phyloP scores from a whole-genome alignment of 2,888 invertebrate genomes.

The Calameuta pallipes region DNA sequence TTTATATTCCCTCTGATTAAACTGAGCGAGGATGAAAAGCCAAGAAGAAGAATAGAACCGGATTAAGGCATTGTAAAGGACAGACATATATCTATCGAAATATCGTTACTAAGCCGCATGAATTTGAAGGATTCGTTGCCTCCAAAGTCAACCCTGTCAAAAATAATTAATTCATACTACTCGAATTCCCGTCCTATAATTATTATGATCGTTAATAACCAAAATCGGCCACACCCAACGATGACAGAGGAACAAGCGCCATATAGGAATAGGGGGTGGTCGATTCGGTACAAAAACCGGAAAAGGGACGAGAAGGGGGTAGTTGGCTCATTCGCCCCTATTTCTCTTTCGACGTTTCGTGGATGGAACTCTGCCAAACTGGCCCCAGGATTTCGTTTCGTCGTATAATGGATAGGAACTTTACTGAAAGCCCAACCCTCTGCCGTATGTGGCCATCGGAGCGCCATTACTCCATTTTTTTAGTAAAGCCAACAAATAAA shows the following conservation, averaged over 20 bases:
- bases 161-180: conserved; percentile 2
- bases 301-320: not conserved
- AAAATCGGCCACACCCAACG: not conserved
- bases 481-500: not conserved
- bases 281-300: not conserved
- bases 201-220: conserved; percentile 1
- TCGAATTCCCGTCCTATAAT: not conserved
- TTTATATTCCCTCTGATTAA: no score
- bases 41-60: no score
- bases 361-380: conserved; percentile 2
- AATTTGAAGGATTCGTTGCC: not conserved
- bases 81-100: not conserved
- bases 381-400: conserved; percentile 3
- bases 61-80: no score
- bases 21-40: no score
- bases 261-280: not conserved
- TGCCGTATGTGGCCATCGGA: not conserved
- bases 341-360: conserved; percentile 2
- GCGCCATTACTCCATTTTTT: not conserved
- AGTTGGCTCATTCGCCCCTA: not conserved
- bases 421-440: not conserved
- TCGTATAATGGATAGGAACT: conserved; percentile 5
- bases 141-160: not conserved
- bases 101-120: not conserved
- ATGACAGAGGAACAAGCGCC: not conserved